A percentile compares a stretch with the other conserved stretches of the same genome.
Conservation (phyloP, 2,888 invertebrate species). For the Oscheius sp. region DNA sequence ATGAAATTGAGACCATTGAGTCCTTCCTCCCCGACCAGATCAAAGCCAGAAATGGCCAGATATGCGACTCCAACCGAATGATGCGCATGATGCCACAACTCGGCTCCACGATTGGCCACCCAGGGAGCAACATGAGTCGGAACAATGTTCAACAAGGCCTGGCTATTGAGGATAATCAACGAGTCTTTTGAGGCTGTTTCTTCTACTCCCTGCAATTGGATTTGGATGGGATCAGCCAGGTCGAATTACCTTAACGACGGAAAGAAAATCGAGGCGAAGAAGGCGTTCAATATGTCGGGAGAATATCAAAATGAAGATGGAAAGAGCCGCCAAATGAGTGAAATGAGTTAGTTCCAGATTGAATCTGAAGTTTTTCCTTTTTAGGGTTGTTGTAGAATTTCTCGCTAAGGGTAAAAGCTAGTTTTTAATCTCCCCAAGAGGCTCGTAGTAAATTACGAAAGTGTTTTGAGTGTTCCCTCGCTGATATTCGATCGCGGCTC, state of each 20-base stretch:
- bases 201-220: constrained; percentile 33
- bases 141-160: constrained; percentile 62
- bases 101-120: constrained; percentile 43
- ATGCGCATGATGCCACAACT: constrained; percentile 52
- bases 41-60: constrained; percentile 52
- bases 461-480: background rate
- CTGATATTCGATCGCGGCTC: background rate
- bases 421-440: background rate
- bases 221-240: background rate
- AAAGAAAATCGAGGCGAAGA: constrained; percentile 64
- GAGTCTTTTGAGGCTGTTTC: constrained; percentile 43
- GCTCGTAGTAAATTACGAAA: too few relatives aligned
- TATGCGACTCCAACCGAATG: constrained; percentile 55
- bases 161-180: constrained; percentile 52
- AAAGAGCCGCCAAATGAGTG: constrained; percentile 53
- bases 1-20: constrained; percentile 56
- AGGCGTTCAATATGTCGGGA: constrained; percentile 60
- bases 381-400: too few relatives aligned
- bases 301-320: constrained; percentile 56
- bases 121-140: constrained; percentile 64
- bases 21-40: constrained; percentile 52
- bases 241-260: constrained; percentile 57
- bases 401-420: too few relatives aligned
- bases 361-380: constrained; percentile 42
- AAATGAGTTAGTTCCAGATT: constrained; percentile 60